Evolutionary conservation across 2,797 vertebrate species (phyloP).

Genomic region (Limnodromus scolopaceus): DNA sequence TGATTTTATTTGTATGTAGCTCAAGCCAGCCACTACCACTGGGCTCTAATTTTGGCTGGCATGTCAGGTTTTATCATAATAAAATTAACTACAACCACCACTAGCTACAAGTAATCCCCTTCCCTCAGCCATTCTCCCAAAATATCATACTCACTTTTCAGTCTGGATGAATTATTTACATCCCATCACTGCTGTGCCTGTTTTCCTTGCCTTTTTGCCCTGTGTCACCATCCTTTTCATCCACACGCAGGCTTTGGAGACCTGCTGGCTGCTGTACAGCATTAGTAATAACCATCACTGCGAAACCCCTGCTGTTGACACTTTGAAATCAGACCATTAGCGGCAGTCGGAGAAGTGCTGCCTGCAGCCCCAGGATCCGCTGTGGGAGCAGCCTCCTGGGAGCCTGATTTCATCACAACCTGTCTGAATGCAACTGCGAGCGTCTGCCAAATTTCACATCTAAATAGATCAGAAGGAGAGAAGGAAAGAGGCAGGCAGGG

Average conservation of each 20-base stretch:
- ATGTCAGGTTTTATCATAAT: not conserved
- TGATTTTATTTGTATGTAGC: not conserved
- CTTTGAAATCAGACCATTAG: not conserved
- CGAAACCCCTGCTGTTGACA: not conserved
- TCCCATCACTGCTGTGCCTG: not conserved
- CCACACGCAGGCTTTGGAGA: not conserved
- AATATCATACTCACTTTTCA: not conserved
- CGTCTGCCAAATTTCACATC: not conserved
- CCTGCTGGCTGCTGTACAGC: not conserved
- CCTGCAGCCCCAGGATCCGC: not conserved
- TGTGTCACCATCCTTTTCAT: not conserved
- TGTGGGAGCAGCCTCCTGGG: not conserved
- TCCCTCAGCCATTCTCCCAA: not conserved
- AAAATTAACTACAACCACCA: not conserved
- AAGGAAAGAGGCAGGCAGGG: not conserved
- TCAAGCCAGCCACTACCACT: not conserved
- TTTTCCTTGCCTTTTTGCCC: not conserved
- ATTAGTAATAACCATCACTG: not conserved
- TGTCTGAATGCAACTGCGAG: not conserved
- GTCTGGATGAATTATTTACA: conserved; percentile 23
- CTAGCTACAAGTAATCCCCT: not conserved
- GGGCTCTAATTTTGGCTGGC: not conserved
- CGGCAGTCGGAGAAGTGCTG: not conserved
- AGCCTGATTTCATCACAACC: not conserved
- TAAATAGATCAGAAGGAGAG: not conserved